These are phyloP conservation scores for Scylla paramamosain DNA, from an alignment of 1,140 invertebrate species.

Conservation along the genomic window DNA sequence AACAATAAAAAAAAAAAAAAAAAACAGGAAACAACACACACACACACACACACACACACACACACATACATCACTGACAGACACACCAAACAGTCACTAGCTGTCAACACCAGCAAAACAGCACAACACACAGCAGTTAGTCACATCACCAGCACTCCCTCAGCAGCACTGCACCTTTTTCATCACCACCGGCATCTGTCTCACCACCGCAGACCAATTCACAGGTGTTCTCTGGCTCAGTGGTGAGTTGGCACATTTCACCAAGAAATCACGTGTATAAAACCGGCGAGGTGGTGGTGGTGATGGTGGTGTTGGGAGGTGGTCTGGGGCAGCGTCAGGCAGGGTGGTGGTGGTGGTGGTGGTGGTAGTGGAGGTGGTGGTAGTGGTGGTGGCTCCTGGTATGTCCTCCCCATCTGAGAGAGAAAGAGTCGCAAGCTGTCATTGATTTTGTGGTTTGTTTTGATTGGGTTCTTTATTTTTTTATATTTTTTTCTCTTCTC, in stretches of 20 bases:
- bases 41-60: conserved; percentile 30
- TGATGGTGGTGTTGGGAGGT: conserved; percentile 34
- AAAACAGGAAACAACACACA: background rate
- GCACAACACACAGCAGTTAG: background rate
- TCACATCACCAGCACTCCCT: conserved; percentile 23
- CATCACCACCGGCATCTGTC: conserved; percentile 55
- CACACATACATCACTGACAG: background rate
- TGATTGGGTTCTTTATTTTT: background rate
- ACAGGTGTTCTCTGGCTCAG: conserved; percentile 58
- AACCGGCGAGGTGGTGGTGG: conserved; percentile 34
- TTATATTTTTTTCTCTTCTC: background rate
- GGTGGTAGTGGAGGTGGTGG: conserved; percentile 54
- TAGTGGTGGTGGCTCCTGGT: conserved; percentile 55
- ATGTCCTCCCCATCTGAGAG: conserved; percentile 67
- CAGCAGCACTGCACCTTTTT: conserved; percentile 71
- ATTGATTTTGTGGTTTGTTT: background rate
- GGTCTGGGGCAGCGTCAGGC: conserved; percentile 28
- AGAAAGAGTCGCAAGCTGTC: background rate
- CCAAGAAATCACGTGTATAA: conserved; percentile 66
- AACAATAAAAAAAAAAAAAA: background rate
- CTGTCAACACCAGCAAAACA: background rate
- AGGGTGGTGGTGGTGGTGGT: conserved; percentile 17
- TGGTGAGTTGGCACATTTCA: conserved; percentile 68
- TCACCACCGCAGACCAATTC: conserved; percentile 66
- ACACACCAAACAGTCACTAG: background rate